A percentile compares a stretch with the other conserved stretches of the same genome.
Conservation (phyloP, 1,140 invertebrate genomes). For the Platyura marginata region DNA sequence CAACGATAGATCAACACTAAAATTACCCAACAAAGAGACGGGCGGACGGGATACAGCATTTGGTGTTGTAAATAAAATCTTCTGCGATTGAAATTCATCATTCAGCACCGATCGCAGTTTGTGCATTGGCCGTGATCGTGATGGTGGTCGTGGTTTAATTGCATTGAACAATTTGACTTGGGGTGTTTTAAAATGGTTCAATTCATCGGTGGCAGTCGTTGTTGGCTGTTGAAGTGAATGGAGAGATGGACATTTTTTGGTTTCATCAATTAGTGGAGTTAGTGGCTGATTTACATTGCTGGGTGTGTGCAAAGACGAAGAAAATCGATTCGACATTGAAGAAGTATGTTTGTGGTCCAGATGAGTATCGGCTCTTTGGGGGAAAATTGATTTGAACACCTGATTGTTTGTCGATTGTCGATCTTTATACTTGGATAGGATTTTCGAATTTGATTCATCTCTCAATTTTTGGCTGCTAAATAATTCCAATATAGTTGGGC, state of each 20-base stretch:
- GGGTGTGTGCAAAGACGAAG: too few relatives aligned
- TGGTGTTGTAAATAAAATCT: conserved; percentile 21
- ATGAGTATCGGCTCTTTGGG: too few relatives aligned
- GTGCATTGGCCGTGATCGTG: neutral
- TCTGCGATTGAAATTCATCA: conserved; percentile 20
- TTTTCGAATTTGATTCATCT: too few relatives aligned
- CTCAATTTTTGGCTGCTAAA: too few relatives aligned
- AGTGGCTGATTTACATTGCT: neutral
- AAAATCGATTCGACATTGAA: too few relatives aligned
- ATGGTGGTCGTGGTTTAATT: too few relatives aligned
- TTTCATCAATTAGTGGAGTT: conserved; percentile 18
- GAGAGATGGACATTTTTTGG: conserved; percentile 14
- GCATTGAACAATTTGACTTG: conserved; percentile 16
- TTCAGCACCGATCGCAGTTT: neutral
- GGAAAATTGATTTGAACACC: too few relatives aligned
- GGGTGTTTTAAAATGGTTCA: conserved; percentile 9
- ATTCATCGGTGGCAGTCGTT: neutral
- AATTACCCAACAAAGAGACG: conserved; percentile 10
- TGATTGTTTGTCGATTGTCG: too few relatives aligned
- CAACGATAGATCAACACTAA: conserved; percentile 14
- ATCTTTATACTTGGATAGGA: too few relatives aligned
- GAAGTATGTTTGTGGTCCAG: too few relatives aligned
- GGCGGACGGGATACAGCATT: conserved; percentile 15
- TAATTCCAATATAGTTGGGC: neutral
- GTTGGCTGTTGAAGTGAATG: neutral